Evolutionary conservation across 2,888 invertebrate genomes (phyloP), one percentile per base, ranked within the genome.

Genomic region (Lasiommata megera): DNA sequence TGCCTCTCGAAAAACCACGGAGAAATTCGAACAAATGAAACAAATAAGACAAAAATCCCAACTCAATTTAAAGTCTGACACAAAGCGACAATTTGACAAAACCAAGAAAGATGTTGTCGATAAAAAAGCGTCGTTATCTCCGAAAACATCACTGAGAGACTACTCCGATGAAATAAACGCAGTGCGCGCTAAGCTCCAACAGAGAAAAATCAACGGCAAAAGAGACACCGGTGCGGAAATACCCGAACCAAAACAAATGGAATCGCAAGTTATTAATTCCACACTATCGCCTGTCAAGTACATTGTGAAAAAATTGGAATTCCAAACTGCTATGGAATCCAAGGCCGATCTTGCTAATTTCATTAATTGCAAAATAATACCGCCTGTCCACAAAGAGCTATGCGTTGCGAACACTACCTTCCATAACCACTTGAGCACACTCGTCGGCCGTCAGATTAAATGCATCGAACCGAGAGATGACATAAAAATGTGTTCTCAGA

Each of bases 351-450:
- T 76, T 48, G 73, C 84, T 44, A 81, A 79, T 62, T 90, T 88
- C 65, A 67, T 86, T 48, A 91, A 76, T 69, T 90, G 90, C 74
- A 91, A 88, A 72, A 79, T 91, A 36, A 88, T 91, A 65, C 86
- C 88, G n/a, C 79, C 86, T 31, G 82, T 87, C 46, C 88, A 89
- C 67, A 90, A 90, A 70, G 87, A 88, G 62, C 60, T 89, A 47
- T 90, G 90, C 72, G 86, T 91, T 31, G 89, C 90, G 8, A 91
- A 86, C 69, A 88, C 88, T 5, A 88, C 84, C 55, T 88, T 88
- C 70, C 90, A 91, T 65, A 91, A 88, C 68, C 86, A 88, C 71
- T 80, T 89, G 83, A 89, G 85, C 84, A 88, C 87, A 84, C 88
- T 91, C 77, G 88, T 89, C 56, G 88, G 90, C 70, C 86, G 89